Base-by-base conservation (phyloP, 2,797 vertebrate genomes). In the Manis crassicaudata region DNA sequence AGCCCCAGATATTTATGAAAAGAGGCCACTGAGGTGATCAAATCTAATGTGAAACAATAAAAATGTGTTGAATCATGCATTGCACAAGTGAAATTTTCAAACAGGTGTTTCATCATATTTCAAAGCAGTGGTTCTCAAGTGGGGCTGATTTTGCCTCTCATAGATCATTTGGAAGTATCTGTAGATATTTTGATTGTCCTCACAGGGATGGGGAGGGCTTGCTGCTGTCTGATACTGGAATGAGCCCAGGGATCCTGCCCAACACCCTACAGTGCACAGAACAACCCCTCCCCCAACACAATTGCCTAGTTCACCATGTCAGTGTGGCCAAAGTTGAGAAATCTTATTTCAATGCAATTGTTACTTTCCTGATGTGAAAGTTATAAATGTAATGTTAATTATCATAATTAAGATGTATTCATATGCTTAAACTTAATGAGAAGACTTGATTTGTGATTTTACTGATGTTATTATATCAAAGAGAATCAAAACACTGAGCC, bases 401-500 rank as follows among this genome's bases (percentile, higher is more conserved):
- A 54, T 43, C 68, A 7, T 10, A 84, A 54, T 21, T 93, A 67
- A 85, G 54, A 37, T 43, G 62, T 70, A 88, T 70, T 56, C 35
- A 52, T 52, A 75, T 79, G 6, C 18, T 68, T 85, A 86, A 54
- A 81, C 11, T 92, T 90, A 90, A 81, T 84, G n/a, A 80, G 37
- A 94, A 67, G 16, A 43, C 7, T 83, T 90, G 62, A 88, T 82
- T 94, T 56, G 68, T 70, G 29, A 37, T 56, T 96, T 92, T 79
- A 67, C 54, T 92, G 50, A 86, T 92, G 35, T 60, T 32, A 20
- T 27, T 32, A 25, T 67, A 72, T 82, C 92, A 7, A 50, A 96
- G 11, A 95, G 62, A 73, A 94, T 95, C 84, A 94, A 40, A 96
- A 91, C 14, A 62, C 8, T 68, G n/a, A n/a, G 62, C 40, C 40